Evolutionary conservation across 2,797 vertebrate species (phyloP).

Genomic region (Taenioides sp.): DNA sequence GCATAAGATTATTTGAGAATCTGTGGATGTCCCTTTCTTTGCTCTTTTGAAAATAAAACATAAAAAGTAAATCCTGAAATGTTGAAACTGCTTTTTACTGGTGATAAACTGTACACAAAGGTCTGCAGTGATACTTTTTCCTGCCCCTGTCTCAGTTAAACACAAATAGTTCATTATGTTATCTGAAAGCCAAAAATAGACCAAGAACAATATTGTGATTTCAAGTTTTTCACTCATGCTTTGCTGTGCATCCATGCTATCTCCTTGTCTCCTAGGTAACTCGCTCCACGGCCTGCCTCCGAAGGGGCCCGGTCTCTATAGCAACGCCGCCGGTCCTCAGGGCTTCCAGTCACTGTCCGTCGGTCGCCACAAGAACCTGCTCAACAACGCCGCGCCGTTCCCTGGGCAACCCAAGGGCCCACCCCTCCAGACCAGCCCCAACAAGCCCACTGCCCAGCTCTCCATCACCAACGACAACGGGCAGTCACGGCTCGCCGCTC

Average conservation of each 20-base stretch:
- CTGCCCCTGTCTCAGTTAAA: too few relatives aligned
- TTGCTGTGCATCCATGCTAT: conserved; percentile 46
- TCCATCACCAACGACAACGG: conserved; percentile 83
- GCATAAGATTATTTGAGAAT: too few relatives aligned
- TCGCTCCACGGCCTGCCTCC: conserved; percentile 85
- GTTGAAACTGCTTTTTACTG: too few relatives aligned
- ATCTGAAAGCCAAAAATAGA: background rate
- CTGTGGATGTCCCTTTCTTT: too few relatives aligned
- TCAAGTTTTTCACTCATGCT: background rate
- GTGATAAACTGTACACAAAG: too few relatives aligned
- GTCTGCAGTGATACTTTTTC: too few relatives aligned
- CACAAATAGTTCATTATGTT: background rate
- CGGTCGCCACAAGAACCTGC: conserved; percentile 91
- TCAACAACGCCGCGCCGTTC: conserved; percentile 91
- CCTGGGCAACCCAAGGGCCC: conserved; percentile 78
- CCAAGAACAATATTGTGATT: background rate
- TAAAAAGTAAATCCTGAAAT: too few relatives aligned
- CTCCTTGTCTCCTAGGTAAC: conserved; percentile 76
- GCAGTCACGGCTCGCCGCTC: conserved; percentile 69
- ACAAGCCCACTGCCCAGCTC: conserved; percentile 82
- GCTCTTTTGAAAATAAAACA: too few relatives aligned
- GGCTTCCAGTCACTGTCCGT: conserved; percentile 79
- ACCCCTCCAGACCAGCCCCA: conserved; percentile 83
- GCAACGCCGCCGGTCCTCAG: conserved; percentile 88
- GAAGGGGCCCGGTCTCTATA: conserved; percentile 89